Percentiles rank a stretch among this genome's conserved stretches.
These are phyloP conservation scores for Staurois parvus DNA, from an alignment of 2,797 vertebrate species.

Conservation along the genomic window DNA sequence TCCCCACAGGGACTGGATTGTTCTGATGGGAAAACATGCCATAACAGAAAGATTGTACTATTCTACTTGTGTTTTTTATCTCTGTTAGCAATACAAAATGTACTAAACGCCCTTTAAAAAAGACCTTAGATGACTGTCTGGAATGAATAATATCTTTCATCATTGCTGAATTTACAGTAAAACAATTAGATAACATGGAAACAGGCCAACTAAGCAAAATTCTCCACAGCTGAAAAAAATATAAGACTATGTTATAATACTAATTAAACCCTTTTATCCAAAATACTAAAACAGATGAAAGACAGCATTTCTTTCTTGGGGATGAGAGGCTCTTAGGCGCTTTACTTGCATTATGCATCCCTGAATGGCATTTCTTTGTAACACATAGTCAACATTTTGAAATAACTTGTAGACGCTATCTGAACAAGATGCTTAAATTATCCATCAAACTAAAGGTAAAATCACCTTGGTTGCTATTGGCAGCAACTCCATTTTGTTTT, in stretches of 20 bases:
- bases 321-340: not conserved
- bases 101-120: slow-evolving; percentile 2
- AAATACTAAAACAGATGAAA: not conserved
- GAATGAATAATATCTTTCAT: not conserved
- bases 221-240: not conserved
- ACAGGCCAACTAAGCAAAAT: slow-evolving; percentile 14
- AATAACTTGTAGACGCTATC: not conserved
- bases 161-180: slow-evolving; percentile 1
- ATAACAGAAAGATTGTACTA: not conserved
- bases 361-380: not conserved
- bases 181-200: slow-evolving; percentile 5
- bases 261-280: not conserved
- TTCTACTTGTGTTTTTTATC: not conserved
- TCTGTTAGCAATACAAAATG: not conserved
- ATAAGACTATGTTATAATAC: not conserved
- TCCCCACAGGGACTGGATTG: not conserved
- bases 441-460: too few relatives aligned
- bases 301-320: not conserved
- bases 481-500: too few relatives aligned
- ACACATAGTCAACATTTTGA: not conserved
- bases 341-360: not conserved
- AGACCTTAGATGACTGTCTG: slow-evolving; percentile 12
- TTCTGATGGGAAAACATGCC: not conserved
- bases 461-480: too few relatives aligned
- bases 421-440: not conserved